Evolutionary conservation across 2,797 vertebrate species (phyloP), one percentile per base, ranked within the genome.

Genomic region (Pseudochromis fuscus): DNA sequence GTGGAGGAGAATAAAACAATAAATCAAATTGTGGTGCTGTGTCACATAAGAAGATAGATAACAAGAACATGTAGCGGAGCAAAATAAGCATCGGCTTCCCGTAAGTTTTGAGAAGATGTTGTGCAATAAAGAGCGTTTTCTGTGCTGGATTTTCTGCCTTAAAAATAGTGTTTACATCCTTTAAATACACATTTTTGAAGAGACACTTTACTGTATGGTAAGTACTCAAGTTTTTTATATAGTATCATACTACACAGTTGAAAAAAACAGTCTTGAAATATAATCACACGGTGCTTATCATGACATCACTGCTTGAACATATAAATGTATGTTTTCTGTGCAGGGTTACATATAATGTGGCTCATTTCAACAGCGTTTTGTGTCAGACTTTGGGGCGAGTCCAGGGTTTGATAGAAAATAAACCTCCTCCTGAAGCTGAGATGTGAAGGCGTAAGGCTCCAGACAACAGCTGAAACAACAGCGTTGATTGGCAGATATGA

Each of bases 401-500:
- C 42, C 58, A 65, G 48, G 57, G 49, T 73, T n/a, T 67, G 48
- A 45, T 75, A 28, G 42, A 72, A 81, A 53, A 71, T 56, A 57
- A 72, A 72, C 50, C 28, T 40, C 62, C 42, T 40, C 10, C 23
- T 73, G 60, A 76, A 58, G 81, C 15, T 44, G 23, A 67, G 65
- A 45, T 23, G 33, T 49, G 37, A 76, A 70, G 55, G 59, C 45
- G 1, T 15, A 8, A 66, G 30, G 38, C 44, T 72, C 53, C 57
- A 45, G 46, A 67, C 75, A 74, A 59, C 87, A 80, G 82, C 83
- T 90, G 87, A 83, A 83, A 75, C 67, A 91, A 91, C 83, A 86
- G 51, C 12, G 8, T 11, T 86, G 84, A 87, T 68, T 79, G 85
- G 75, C 83, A 87, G 72, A 75, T 81, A 53, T 51, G 74, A 83